Evolutionary conservation across 2,797 vertebrate genomes (phyloP), one percentile per base, ranked within the genome.

Genomic region (Oophaga sylvatica): DNA sequence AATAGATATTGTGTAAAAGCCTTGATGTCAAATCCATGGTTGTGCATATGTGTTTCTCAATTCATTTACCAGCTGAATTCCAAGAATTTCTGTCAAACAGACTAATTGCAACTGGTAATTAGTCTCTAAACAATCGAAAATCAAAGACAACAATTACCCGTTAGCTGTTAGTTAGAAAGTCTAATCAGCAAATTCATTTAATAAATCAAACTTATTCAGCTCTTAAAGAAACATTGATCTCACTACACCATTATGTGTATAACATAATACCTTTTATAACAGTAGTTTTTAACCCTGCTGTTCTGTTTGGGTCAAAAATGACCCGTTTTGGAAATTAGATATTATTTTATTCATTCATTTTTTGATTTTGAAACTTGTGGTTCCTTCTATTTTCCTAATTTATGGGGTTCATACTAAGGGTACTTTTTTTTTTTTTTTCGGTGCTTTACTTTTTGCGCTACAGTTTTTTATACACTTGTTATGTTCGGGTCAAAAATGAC

Each of bases 181-280:
- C 56, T 71, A 17, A 83, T 83, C 81, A 83, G 81, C 81, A 83
- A 83, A 73, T 73, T 41, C 67, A 83, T 71, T 71, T 83, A 71
- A 73, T 73, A 80, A 59, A 83, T 31, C 26, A 15, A 41, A 59
- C 19, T 73, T 71, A 57, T 59, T 71, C 15, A 1, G 7, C 0
- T 57, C 29, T 71, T 70, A 83, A 83, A 83, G 63, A 22, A 70
- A 82, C 48, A 82, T 60, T 75, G 70, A 35, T 45, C 35, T 20
- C 19, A n/a, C 15, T 48, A n/a, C 22, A n/a, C 1, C 11, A n/a
- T 13, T 10, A 45, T 73, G 17, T 3, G 11, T 53, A 53, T 5
- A 53, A 8, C 8, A 11, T 53, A 53, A 53, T 53, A 53, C 1
- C 48, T 53, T 53, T 53, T 8, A 53, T 11, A 11, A 9, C 48